Evolutionary conservation across 2,113 vertebrate species (phyloP), one percentile per base, ranked within the genome.

Genomic region (Nycticryphes semicollaris): DNA sequence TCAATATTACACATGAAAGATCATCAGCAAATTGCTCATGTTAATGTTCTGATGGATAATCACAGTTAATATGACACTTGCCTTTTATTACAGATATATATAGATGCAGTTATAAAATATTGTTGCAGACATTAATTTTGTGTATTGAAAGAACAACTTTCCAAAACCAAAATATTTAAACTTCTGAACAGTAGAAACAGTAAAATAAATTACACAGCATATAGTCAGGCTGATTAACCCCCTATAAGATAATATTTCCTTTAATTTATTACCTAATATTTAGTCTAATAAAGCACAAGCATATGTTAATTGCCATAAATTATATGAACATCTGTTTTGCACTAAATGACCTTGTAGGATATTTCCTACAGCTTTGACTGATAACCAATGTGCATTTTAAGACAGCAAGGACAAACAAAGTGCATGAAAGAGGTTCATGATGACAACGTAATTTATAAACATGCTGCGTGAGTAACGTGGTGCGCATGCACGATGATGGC

Each of bases 361-460:
- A 68, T 78, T 95, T 97, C 63, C 81, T 72, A 27, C 51, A 76
- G 31, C 43, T 96, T 76, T 97, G 85, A 96, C 85, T 91, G 86
- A 75, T 91, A 92, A 79, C 54, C 39, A 80, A 0, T 25, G 24
- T 5, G 0, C 66, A 66, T 84, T 91, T 93, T 87, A 88, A 87
- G 84, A 75, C 56, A 87, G 37, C 87, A 95, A 97, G 95, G 93
- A 83, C 88, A 95, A 90, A 87, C 21, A 70, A 75, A 70, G 68
- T 73, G 28, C 50, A 84, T 84, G 47, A n/a, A 89, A 77, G 67
- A 90, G 37, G 20, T 82, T 77, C 17, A 19, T 59, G 63, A 88
- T 90, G 82, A 88, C 94, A 96, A 54, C 23, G 27, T 87, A 93
- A 97, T 97, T 97, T 96, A 96, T 97, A 95, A 97, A 94, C 68